phyloP scores from a whole-genome alignment of 2,888 invertebrate genomes.

The Nowickia ferox region DNA sequence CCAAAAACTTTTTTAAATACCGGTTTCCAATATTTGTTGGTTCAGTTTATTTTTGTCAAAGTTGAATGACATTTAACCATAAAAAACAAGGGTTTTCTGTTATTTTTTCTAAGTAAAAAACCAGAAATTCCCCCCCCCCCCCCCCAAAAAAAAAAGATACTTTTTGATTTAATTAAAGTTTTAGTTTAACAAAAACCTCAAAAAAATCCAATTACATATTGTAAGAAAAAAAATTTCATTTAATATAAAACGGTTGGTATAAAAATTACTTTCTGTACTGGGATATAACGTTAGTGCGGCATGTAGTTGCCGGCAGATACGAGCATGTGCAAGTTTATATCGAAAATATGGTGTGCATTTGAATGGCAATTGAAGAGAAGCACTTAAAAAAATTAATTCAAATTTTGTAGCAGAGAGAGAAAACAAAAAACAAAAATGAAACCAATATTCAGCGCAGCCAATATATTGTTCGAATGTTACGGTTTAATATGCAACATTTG shows the following conservation, averaged over 20 bases:
- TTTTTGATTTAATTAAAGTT: constrained; percentile 43
- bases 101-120: background rate
- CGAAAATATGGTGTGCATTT: constrained; percentile 29
- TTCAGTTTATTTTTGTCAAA: constrained; percentile 32
- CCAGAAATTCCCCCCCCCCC: background rate
- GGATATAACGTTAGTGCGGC: background rate
- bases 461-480: constrained; percentile 8
- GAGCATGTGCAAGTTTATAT: background rate
- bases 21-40: constrained; percentile 40
- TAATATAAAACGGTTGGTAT: background rate
- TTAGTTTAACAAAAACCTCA: constrained; percentile 10
- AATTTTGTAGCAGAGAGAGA: constrained; percentile 23
- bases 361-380: constrained; percentile 49
- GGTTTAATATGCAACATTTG: constrained; percentile 29
- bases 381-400: constrained; percentile 51
- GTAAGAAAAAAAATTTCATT: constrained; percentile 17
- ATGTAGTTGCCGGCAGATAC: background rate
- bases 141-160: background rate
- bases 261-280: background rate
- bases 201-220: constrained; percentile 20
- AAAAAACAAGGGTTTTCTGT: background rate
- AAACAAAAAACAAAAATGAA: background rate
- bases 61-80: constrained; percentile 56
- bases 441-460: constrained; percentile 11
- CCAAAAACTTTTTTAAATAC: constrained; percentile 33